A percentile compares a stretch with the other conserved stretches of the same genome.
Evolutionary conservation across 2,113 vertebrate genomes (phyloP).

Genomic region (Sturnus vulgaris): DNA sequence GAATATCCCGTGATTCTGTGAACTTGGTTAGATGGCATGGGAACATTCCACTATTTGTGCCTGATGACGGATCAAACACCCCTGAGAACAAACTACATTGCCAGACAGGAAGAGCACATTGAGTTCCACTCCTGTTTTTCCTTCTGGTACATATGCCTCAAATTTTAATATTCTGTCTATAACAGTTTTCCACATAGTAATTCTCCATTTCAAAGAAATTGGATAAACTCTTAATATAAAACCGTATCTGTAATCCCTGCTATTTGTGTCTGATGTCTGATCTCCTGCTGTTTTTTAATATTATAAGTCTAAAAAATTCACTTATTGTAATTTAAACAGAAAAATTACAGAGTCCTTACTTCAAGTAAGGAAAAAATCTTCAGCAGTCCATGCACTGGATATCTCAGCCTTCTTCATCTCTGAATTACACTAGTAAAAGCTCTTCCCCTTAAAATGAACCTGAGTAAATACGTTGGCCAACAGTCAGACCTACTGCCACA

Average conservation of each 20-base stretch:
- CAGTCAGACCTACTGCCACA: not conserved
- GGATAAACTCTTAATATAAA: not conserved
- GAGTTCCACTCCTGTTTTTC: not conserved
- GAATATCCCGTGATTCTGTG: not conserved
- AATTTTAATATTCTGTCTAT: not conserved
- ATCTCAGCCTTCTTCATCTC: not conserved
- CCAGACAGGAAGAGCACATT: not conserved
- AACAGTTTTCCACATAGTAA: not conserved
- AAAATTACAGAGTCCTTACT: not conserved
- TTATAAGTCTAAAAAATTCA: not conserved
- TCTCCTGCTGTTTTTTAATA: not conserved
- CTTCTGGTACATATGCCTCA: not conserved
- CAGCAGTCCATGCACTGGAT: not conserved
- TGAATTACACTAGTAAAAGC: not conserved
- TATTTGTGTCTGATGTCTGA: not conserved
- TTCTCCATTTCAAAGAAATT: not conserved
- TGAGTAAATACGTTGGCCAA: not conserved
- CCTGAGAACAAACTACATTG: not conserved
- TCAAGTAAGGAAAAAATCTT: not conserved
- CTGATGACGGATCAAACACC: not conserved
- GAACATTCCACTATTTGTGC: not conserved
- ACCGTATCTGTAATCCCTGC: not conserved
- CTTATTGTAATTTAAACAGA: not conserved
- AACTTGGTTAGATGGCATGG: rapidly evolving
- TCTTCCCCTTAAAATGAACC: not conserved